Percentiles rank a stretch among this genome's conserved stretches.
Conservation (phyloP, 1,140 invertebrate species). For the Nasonia giraulti region DNA sequence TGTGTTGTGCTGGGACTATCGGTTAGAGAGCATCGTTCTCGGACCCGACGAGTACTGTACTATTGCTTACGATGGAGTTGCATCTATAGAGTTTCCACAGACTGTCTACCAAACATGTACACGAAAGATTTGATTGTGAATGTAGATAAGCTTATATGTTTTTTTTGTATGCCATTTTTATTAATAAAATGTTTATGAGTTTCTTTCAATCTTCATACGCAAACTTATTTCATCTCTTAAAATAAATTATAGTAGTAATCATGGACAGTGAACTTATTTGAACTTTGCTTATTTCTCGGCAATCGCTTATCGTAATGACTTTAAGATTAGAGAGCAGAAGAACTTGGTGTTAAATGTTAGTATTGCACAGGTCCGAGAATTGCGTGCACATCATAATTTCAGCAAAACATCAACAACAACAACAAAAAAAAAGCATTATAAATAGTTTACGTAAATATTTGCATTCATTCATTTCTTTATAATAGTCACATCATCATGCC, state of each 20-base stretch:
- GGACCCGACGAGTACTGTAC: background rate
- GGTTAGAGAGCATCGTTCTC: background rate
- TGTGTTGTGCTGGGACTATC: background rate
- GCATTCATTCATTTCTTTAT: too few species aligned
- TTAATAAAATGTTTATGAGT: background rate
- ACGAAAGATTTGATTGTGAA: background rate
- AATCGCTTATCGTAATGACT: background rate
- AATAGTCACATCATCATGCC: too few species aligned
- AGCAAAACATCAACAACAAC: too few species aligned
- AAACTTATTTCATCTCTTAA: background rate
- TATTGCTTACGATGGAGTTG: slow-evolving; percentile 1
- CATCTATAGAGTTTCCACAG: background rate
- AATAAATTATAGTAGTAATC: background rate
- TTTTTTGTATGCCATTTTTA: background rate
- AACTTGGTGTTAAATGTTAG: background rate
- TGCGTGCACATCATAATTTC: background rate
- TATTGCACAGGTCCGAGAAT: too few species aligned
- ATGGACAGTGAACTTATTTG: background rate
- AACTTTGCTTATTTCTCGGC: background rate
- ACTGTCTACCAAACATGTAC: background rate
- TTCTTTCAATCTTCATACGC: background rate
- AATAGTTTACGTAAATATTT: too few species aligned
- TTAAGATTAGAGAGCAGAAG: background rate
- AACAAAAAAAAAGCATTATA: too few species aligned
- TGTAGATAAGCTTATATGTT: background rate